phyloP scores from a whole-genome alignment of 1,140 invertebrate species.

The Eufriesea mexicana region DNA sequence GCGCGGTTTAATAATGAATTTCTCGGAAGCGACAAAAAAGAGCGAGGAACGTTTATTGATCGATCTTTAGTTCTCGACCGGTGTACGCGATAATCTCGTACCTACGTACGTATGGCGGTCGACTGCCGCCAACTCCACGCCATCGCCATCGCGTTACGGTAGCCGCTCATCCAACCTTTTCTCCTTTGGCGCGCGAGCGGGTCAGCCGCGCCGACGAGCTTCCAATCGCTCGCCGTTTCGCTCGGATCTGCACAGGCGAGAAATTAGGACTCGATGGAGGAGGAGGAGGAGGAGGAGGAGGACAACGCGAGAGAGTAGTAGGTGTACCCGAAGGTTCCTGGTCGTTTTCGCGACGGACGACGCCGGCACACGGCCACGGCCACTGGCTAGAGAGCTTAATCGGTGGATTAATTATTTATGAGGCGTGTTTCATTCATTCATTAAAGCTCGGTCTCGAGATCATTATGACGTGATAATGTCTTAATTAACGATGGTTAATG shows the following conservation, averaged over 20 bases:
- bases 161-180: neutral
- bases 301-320: no score
- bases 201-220: no score
- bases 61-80: conserved; percentile 11
- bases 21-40: conserved; percentile 31
- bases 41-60: conserved; percentile 26
- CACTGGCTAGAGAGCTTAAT: conserved; percentile 79
- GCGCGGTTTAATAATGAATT: conserved; percentile 44
- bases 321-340: conserved; percentile 12
- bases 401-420: conserved; percentile 82
- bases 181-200: neutral
- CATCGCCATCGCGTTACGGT: neutral
- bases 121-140: no score
- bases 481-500: conserved; percentile 82
- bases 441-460: conserved; percentile 79
- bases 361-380: conserved; percentile 68
- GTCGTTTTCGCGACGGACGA: conserved; percentile 43
- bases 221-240: no score
- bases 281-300: no score
- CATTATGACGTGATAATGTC: conserved; percentile 83
- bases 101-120: no score
- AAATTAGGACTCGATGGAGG: no score
- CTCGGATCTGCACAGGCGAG: no score
- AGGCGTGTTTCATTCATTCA: conserved; percentile 83
- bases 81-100: conserved; percentile 18